A percentile compares a stretch with the other conserved stretches of the same genome.
Conservation (phyloP, 2,113 vertebrate genomes). For the Ctenomys sociabilis region DNA sequence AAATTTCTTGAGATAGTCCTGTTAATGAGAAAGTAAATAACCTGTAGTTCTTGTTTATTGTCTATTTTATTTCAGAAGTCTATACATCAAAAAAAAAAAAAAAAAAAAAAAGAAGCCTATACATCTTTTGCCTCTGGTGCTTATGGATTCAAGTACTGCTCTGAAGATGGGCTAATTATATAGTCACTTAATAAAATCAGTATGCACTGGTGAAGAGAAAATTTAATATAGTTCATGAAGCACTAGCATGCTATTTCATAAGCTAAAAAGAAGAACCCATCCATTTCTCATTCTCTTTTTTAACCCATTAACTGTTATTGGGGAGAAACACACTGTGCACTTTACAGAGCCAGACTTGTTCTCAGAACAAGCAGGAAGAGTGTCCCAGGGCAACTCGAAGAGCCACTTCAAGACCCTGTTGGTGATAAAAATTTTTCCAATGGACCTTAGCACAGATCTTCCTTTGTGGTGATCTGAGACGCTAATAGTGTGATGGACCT, state of each 20-base stretch:
- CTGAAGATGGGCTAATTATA: background rate
- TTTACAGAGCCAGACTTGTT: background rate
- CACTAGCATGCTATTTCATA: background rate
- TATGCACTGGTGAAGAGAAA: background rate
- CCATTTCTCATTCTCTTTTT: background rate
- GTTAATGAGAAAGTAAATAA: slow-evolving; percentile 35
- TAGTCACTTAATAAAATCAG: background rate
- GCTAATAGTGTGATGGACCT: too few relatives aligned
- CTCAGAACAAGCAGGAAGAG: background rate
- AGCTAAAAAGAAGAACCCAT: background rate
- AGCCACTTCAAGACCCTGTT: background rate
- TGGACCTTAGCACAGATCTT: too few relatives aligned
- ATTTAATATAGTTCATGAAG: background rate
- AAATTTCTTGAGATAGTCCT: slow-evolving; percentile 86
- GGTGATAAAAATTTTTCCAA: too few relatives aligned
- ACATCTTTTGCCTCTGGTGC: background rate
- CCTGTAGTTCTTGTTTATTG: background rate
- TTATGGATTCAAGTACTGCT: background rate
- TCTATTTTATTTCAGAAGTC: background rate
- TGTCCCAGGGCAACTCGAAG: background rate
- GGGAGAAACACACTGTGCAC: background rate
- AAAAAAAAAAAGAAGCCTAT: background rate
- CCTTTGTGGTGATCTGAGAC: too few relatives aligned
- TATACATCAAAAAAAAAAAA: too few relatives aligned
- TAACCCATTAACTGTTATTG: background rate